These are phyloP conservation scores for Neoascia interrupta DNA, from an alignment of 2,888 invertebrate species.

Conservation along the genomic window DNA sequence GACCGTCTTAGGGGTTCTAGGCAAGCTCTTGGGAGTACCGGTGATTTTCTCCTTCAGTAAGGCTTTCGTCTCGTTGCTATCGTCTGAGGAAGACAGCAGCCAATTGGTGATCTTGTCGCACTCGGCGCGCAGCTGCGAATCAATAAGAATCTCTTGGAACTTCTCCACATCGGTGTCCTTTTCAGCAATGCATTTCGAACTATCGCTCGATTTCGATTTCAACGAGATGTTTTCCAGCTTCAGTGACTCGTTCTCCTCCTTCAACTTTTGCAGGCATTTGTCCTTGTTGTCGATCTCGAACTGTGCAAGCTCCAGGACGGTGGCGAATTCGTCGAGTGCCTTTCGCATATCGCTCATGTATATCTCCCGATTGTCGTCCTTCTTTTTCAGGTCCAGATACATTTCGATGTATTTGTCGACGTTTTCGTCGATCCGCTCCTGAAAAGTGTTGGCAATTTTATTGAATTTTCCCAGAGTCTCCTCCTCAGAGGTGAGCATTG, in stretches of 20 bases:
- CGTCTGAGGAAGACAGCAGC: constrained; percentile 74
- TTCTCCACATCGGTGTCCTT: constrained; percentile 76
- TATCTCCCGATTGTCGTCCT: constrained; percentile 78
- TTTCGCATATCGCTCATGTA: constrained; percentile 80
- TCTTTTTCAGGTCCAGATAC: constrained; percentile 78
- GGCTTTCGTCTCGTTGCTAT: constrained; percentile 75
- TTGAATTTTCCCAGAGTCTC: constrained; percentile 79
- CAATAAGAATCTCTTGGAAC: constrained; percentile 76
- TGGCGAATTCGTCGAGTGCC: constrained; percentile 79
- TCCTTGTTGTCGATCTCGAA: constrained; percentile 79
- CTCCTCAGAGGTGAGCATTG: constrained; percentile 78
- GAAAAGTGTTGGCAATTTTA: constrained; percentile 80
- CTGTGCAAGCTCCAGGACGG: constrained; percentile 78
- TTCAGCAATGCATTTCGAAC: constrained; percentile 69
- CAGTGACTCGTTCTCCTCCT: constrained; percentile 78
- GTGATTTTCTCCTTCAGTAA: constrained; percentile 71
- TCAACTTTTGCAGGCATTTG: constrained; percentile 75
- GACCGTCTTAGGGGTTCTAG: constrained; percentile 72
- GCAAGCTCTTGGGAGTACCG: constrained; percentile 57
- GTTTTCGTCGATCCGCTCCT: constrained; percentile 78
- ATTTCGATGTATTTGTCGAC: constrained; percentile 78
- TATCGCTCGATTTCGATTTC: constrained; percentile 76
- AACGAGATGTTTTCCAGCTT: constrained; percentile 78
- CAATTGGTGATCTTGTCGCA: constrained; percentile 78
- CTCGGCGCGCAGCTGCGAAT: constrained; percentile 76